Conservation (phyloP, 2,113 vertebrate species). For the Scophthalmus maximus region DNA sequence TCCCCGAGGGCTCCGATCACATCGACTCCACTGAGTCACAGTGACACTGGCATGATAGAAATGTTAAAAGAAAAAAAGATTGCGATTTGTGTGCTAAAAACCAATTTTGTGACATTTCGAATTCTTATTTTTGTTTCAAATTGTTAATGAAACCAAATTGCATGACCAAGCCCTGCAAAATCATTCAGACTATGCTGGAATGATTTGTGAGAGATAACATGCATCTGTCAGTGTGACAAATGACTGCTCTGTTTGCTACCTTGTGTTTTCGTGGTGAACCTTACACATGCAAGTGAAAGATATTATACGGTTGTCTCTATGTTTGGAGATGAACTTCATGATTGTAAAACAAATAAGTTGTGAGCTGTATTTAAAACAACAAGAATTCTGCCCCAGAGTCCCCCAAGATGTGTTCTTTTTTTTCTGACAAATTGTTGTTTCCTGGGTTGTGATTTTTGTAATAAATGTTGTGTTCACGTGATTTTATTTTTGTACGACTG, state of each 20-base stretch:
- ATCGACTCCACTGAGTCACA: conserved; percentile 66
- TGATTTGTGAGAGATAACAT: conserved; percentile 41
- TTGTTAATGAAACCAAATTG: conserved; percentile 49
- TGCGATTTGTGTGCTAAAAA: too few species aligned
- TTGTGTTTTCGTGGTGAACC: conserved; percentile 65
- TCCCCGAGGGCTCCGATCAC: conserved; percentile 66
- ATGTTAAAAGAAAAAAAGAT: too few species aligned
- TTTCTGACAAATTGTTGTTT: conserved; percentile 80
- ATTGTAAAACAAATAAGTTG: conserved; percentile 43
- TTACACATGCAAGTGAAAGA: conserved; percentile 56
- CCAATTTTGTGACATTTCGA: conserved; percentile 12
- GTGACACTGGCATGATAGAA: too few species aligned
- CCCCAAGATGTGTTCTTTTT: conserved; percentile 92
- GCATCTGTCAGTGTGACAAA: conserved; percentile 39
- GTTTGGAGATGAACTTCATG: conserved; percentile 43
- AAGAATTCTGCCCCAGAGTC: conserved; percentile 69
- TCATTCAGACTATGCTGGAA: conserved; percentile 42
- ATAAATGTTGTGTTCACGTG: conserved; percentile 86
- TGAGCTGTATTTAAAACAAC: conserved; percentile 73
- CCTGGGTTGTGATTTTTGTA: conserved; percentile 85
- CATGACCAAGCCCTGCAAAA: conserved; percentile 52
- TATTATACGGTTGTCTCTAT: conserved; percentile 21
- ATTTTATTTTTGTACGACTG: conserved; percentile 46
- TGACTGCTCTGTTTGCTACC: conserved; percentile 39
- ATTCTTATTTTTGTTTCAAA: conserved; percentile 36